A percentile compares a stretch with the other conserved stretches of the same genome.
Conservation (phyloP, 2,888 invertebrate species). For the Dryomyza anilis region DNA sequence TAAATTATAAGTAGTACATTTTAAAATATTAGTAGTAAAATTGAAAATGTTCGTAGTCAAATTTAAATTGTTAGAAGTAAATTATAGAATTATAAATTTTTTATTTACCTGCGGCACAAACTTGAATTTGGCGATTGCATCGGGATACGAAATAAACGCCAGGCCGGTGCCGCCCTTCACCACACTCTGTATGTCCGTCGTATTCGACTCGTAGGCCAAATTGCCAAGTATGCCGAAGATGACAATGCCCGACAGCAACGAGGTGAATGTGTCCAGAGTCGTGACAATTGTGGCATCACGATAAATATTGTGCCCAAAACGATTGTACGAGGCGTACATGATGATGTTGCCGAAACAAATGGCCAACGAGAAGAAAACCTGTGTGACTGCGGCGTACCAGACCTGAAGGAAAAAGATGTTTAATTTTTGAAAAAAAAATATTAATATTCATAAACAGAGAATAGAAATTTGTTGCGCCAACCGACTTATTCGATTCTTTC, state of each 20-base stretch:
- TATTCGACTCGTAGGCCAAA: conserved; percentile 70
- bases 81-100: too few relatives aligned
- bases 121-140: conserved; percentile 65
- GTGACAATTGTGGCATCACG: conserved; percentile 84
- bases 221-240: conserved; percentile 86
- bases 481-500: too few relatives aligned
- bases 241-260: conserved; percentile 79
- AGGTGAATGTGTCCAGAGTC: conserved; percentile 81
- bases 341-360: conserved; percentile 69
- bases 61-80: too few relatives aligned
- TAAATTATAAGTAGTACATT: too few relatives aligned
- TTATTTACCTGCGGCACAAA: conserved; percentile 60
- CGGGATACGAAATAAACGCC: conserved; percentile 77
- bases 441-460: too few relatives aligned
- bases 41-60: too few relatives aligned
- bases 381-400: conserved; percentile 70
- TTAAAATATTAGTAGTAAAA: too few relatives aligned
- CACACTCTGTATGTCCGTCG: conserved; percentile 68
- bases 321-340: conserved; percentile 69
- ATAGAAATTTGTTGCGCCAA: too few relatives aligned
- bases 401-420: conserved; percentile 56
- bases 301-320: conserved; percentile 66
- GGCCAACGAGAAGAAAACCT: conserved; percentile 69
- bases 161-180: conserved; percentile 77
- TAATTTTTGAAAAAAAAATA: background rate